Base-by-base conservation (phyloP, 2,797 vertebrate genomes). In the Adrianichthys oophorus region DNA sequence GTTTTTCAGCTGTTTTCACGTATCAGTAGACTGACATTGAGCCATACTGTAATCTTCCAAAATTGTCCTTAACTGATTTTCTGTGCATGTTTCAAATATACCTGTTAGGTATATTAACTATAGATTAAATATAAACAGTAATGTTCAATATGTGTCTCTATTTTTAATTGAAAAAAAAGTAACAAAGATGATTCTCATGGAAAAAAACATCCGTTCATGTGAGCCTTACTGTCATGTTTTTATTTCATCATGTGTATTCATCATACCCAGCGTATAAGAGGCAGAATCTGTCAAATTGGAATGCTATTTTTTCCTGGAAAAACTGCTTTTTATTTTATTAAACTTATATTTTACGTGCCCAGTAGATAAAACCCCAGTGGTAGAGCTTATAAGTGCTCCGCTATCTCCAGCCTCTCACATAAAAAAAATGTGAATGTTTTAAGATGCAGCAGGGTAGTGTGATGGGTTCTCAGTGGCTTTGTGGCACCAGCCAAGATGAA, bases 401-500 rank as follows among this genome's bases (percentile, higher is more conserved):
- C 24, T 68, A 44, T 60, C 53, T 64, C 50, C 21, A 44, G 45
- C 59, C 52, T 69, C 48, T 46, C 15, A 65, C 58, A 69, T 76
- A 47, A 50, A 67, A 78, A 80, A 74, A 58, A 74, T 74, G 72
- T 82, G 46, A 79, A 85, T 83, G 52, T 76, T 75, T 82, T 68
- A 68, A 79, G 79, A 85, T 76, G 57, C 55, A 44, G 41, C 59
- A 59, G 54, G 66, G 76, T 71, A 50, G 59, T 60, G 67, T 51
- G 56, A 78, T 41, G 61, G 46, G 70, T 58, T 79, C 53, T 84
- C 61, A 48, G 68, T 70, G 68, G 68, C 66, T 82, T 80, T 82
- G 77, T 78, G 74, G 80, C 72, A 79, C 62, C 15, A 26, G 73
- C 76, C 72, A 68, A 84, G 76, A 84, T 85, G 79, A 88, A 88